Conservation (phyloP, 2,113 vertebrate species). For the Rhagologus leucostigma region DNA sequence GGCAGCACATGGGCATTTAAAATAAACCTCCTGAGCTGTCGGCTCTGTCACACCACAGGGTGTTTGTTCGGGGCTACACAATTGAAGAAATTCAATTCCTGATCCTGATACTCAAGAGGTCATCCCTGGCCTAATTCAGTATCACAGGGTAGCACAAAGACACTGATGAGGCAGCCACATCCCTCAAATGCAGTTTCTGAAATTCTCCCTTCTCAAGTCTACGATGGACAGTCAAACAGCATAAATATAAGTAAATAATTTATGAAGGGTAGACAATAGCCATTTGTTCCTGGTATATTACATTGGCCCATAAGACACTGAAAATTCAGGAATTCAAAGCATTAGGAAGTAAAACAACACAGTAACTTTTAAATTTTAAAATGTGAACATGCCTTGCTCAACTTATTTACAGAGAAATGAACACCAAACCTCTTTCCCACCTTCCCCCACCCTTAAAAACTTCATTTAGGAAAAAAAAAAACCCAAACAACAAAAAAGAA, state of each 20-base stretch:
- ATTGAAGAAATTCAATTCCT: background rate
- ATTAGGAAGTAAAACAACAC: background rate
- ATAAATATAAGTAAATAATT: background rate
- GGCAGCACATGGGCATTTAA: background rate
- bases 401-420: background rate
- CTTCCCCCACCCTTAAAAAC: background rate
- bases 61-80: accelerated
- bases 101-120: background rate
- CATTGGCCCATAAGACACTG: background rate
- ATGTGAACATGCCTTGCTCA: background rate
- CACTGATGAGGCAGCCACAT: background rate
- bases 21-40: background rate
- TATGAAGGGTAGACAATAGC: background rate
- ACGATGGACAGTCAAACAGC: background rate
- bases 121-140: background rate
- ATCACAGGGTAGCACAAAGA: background rate
- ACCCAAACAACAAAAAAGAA: background rate
- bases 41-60: background rate
- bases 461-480: background rate
- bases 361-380: background rate
- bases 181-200: background rate
- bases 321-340: background rate
- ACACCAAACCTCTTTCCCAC: background rate
- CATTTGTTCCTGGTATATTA: background rate
- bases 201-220: background rate